These are phyloP conservation scores for Tetraneura akinire DNA, from an alignment of 1,140 invertebrate species.

Conservation along the genomic window DNA sequence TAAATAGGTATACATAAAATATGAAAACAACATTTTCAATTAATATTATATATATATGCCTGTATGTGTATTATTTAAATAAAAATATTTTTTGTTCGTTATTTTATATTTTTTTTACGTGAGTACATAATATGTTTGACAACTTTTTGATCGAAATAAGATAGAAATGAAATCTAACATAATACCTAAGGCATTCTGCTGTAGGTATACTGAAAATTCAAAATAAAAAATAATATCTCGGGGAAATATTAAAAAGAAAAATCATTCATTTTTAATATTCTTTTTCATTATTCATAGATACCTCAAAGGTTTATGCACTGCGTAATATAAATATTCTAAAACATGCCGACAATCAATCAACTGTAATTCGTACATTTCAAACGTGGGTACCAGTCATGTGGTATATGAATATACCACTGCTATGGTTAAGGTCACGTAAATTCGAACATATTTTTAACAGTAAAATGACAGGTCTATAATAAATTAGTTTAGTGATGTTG, in stretches of 20 bases:
- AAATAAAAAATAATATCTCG: not conserved
- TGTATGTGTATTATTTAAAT: no score
- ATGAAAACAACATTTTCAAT: no score
- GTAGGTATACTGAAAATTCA: not conserved
- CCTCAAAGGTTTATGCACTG: not conserved
- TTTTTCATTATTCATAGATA: not conserved
- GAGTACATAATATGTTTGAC: not conserved
- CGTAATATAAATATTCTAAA: not conserved
- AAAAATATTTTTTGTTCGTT: no score
- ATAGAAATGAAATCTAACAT: not conserved
- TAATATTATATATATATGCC: no score
- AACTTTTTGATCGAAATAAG: not conserved
- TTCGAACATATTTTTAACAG: no score
- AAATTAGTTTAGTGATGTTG: no score
- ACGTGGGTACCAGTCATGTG: not conserved
- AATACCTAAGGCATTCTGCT: not conserved
- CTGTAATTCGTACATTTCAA: not conserved
- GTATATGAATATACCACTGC: no score
- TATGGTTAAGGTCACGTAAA: not conserved
- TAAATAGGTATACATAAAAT: no score
- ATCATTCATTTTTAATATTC: conserved; percentile 28
- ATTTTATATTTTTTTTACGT: no score
- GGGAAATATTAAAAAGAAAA: not conserved
- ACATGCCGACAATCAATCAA: conserved; percentile 33
- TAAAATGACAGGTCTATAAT: no score